Conservation (phyloP, 1,140 invertebrate genomes). For the Papilio machaon region DNA sequence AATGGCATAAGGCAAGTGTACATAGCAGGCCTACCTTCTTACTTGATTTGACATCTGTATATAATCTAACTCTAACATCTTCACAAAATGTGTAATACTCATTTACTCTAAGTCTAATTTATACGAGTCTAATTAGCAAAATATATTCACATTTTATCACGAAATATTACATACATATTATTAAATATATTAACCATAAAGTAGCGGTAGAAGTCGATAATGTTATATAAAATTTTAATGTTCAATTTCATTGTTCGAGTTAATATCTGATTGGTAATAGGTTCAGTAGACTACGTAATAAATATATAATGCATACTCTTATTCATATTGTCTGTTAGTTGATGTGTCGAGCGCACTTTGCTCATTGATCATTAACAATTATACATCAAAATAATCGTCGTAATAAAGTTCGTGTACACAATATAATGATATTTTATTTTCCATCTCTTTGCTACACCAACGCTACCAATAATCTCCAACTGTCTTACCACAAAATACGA, state of each 20-base stretch:
- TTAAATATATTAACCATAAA: constrained; percentile 30
- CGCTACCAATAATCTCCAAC: background rate
- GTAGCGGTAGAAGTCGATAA: constrained; percentile 32
- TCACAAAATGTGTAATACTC: constrained; percentile 30
- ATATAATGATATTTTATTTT: constrained; percentile 27
- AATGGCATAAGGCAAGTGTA: constrained; percentile 64
- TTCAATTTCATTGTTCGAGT: constrained; percentile 35
- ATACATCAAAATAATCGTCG: constrained; percentile 43
- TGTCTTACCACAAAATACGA: too few species aligned
- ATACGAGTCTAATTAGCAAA: background rate
- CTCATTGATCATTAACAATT: constrained; percentile 46
- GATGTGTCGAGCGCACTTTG: constrained; percentile 47
- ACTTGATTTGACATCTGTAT: constrained; percentile 47
- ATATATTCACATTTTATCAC: constrained; percentile 5
- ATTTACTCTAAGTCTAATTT: constrained; percentile 36
- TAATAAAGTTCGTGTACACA: constrained; percentile 38
- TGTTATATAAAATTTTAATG: constrained; percentile 41
- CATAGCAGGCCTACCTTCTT: constrained; percentile 53
- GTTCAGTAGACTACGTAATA: constrained; percentile 34
- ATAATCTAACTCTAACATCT: constrained; percentile 43
- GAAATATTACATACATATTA: background rate
- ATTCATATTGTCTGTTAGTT: constrained; percentile 43
- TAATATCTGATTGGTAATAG: constrained; percentile 47
- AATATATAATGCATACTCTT: constrained; percentile 18
- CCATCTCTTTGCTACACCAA: background rate